Conservation (phyloP, 2,797 vertebrate species). For the Gadopsis marmoratus region DNA sequence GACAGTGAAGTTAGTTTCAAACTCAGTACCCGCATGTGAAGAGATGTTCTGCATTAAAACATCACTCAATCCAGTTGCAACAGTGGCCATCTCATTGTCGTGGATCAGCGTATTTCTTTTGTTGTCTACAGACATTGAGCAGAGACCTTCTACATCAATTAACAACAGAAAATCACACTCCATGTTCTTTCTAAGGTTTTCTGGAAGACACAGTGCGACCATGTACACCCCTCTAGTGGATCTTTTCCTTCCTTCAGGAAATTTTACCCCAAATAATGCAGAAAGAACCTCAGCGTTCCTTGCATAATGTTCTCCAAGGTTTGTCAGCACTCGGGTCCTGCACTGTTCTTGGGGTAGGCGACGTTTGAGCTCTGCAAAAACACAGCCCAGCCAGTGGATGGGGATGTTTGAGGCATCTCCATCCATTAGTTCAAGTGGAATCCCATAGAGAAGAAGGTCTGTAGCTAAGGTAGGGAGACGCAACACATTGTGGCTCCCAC, state of each 20-base stretch:
- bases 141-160: slow-evolving; percentile 80
- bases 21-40: slow-evolving; percentile 52
- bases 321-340: slow-evolving; percentile 82
- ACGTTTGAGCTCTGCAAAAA: slow-evolving; percentile 84
- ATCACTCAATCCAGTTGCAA: slow-evolving; percentile 81
- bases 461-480: slow-evolving; percentile 83
- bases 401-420: slow-evolving; percentile 87
- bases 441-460: slow-evolving; percentile 85
- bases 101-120: slow-evolving; percentile 40
- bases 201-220: slow-evolving; percentile 68
- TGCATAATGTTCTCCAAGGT: slow-evolving; percentile 72
- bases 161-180: slow-evolving; percentile 80
- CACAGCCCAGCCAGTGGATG: slow-evolving; percentile 82
- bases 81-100: slow-evolving; percentile 80
- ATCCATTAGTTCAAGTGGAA: slow-evolving; percentile 88
- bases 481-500: slow-evolving; percentile 74
- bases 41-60: slow-evolving; percentile 81
- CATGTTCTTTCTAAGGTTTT: slow-evolving; percentile 78
- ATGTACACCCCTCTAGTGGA: slow-evolving; percentile 77
- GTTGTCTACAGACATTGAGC: slow-evolving; percentile 38
- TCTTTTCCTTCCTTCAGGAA: slow-evolving; percentile 74
- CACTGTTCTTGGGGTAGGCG: slow-evolving; percentile 75
- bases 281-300: slow-evolving; percentile 78
- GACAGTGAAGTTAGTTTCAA: slow-evolving; percentile 72
- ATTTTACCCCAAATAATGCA: slow-evolving; percentile 82